A percentile compares a stretch with the other conserved stretches of the same genome.
Evolutionary conservation across 2,888 invertebrate genomes (phyloP).

Genomic region (Ypsolopha scabrella): DNA sequence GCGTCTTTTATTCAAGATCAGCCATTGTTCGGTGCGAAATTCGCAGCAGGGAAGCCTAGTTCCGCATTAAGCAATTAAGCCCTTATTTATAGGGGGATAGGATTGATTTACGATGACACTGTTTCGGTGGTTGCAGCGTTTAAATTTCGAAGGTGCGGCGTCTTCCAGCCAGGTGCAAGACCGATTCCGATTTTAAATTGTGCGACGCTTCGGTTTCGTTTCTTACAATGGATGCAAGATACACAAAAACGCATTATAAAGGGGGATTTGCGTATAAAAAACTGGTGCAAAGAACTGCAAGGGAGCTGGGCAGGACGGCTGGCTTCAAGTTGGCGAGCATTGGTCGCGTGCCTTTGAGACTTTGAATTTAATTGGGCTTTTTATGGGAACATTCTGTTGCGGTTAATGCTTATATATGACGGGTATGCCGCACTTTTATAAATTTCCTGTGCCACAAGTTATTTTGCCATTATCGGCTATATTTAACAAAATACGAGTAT

Average conservation of each 20-base stretch:
- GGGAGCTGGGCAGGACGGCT: slow-evolving; percentile 20
- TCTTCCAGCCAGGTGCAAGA: slow-evolving; percentile 58
- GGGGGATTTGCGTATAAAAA: slow-evolving; percentile 35
- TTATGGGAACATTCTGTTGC: slow-evolving; percentile 13
- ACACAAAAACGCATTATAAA: slow-evolving; percentile 59
- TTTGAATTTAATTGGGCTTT: slow-evolving; percentile 38
- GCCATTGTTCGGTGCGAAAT: slow-evolving; percentile 35
- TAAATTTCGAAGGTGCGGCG: slow-evolving; percentile 15
- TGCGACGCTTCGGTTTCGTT: slow-evolving; percentile 41
- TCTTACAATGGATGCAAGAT: slow-evolving; percentile 58
- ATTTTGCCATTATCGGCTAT: background rate
- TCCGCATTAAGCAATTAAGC: slow-evolving; percentile 44
- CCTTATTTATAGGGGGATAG: slow-evolving; percentile 47
- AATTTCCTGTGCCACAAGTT: background rate
- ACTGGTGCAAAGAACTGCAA: slow-evolving; percentile 35
- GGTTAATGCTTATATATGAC: background rate
- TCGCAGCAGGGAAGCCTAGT: slow-evolving; percentile 25
- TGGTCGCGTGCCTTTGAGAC: slow-evolving; percentile 52
- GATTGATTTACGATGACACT: slow-evolving; percentile 39
- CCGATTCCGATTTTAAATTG: slow-evolving; percentile 37
- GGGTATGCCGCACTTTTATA: background rate
- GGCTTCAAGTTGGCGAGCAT: slow-evolving; percentile 17
- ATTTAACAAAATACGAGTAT: background rate
- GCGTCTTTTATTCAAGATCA: slow-evolving; percentile 32
- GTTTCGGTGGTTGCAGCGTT: slow-evolving; percentile 33